These are phyloP conservation scores for Helicolenus hilgendorfi DNA, from an alignment of 2,797 vertebrate species.

Conservation along the genomic window DNA sequence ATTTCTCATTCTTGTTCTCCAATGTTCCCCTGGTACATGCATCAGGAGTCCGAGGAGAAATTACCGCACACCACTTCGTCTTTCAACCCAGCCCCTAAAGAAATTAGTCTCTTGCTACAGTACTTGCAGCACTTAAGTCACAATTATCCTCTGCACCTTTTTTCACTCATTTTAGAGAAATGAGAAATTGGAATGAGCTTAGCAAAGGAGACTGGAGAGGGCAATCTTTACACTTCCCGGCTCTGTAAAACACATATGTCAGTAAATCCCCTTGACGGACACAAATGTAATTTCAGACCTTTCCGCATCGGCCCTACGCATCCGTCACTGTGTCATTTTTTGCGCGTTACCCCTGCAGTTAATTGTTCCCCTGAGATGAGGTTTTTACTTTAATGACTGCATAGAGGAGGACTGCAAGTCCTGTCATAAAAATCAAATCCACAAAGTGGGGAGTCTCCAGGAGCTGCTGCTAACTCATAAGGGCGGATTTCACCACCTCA, in stretches of 20 bases:
- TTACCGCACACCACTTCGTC: slow-evolving; percentile 32
- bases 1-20: background rate
- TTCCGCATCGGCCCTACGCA: background rate
- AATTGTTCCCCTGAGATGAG: slow-evolving; percentile 26
- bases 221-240: slow-evolving; percentile 39
- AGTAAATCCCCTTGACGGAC: slow-evolving; percentile 30
- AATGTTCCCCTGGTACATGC: slow-evolving; percentile 11
- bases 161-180: slow-evolving; percentile 28
- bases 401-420: slow-evolving; percentile 17
- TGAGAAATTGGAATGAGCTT: slow-evolving; percentile 23
- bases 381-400: slow-evolving; percentile 44
- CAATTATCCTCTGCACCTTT: slow-evolving; percentile 26
- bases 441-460: slow-evolving; percentile 1
- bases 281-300: slow-evolving; percentile 38
- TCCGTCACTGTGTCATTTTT: slow-evolving; percentile 27
- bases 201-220: slow-evolving; percentile 12
- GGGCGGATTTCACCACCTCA: slow-evolving; percentile 7
- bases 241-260: slow-evolving; percentile 63
- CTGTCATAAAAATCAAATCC: slow-evolving; percentile 27
- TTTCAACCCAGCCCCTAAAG: slow-evolving; percentile 36
- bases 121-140: slow-evolving; percentile 9
- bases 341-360: background rate
- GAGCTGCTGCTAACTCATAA: slow-evolving; percentile 3
- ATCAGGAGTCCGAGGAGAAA: slow-evolving; percentile 40
- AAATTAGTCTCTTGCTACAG: slow-evolving; percentile 42